Conservation (phyloP, 2,113 vertebrate genomes). For the Pandion haliaetus region DNA sequence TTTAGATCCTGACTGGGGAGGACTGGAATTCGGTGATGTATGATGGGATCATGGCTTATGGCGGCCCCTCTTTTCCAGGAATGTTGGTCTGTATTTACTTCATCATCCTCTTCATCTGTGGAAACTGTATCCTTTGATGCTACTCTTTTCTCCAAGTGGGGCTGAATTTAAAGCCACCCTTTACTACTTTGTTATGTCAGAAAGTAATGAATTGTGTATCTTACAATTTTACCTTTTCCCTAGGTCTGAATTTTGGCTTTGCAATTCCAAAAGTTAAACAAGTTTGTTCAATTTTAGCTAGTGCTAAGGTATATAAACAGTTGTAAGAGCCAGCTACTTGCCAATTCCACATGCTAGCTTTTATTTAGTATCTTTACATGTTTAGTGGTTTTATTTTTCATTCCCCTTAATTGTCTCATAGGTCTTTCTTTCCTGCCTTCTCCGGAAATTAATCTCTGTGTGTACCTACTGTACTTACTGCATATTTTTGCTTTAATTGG, state of each 20-base stretch:
- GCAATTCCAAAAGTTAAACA: background rate
- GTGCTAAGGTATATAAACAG: background rate
- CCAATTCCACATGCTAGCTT: background rate
- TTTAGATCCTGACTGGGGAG: conserved; percentile 98
- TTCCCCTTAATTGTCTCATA: background rate
- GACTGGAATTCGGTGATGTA: conserved; percentile 99
- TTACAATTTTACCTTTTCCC: background rate
- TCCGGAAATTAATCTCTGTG: background rate
- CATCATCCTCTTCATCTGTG: conserved; percentile 99
- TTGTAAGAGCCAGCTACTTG: background rate
- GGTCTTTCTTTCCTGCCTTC: background rate
- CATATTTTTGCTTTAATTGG: background rate
- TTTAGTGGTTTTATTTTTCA: background rate
- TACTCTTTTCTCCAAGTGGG: conserved; percentile 20
- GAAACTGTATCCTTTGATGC: conserved; percentile 95
- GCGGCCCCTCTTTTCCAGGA: conserved; percentile 97
- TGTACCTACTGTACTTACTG: background rate
- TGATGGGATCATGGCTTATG: conserved; percentile 98
- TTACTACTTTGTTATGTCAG: background rate
- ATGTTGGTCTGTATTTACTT: conserved; percentile 99
- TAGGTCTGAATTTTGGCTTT: background rate
- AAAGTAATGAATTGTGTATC: background rate
- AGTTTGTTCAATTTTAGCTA: background rate
- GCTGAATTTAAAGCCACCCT: background rate
- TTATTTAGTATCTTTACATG: background rate